These are phyloP conservation scores for Synodontis membranacea DNA, from an alignment of 2,113 vertebrate genomes.

Conservation along the genomic window DNA sequence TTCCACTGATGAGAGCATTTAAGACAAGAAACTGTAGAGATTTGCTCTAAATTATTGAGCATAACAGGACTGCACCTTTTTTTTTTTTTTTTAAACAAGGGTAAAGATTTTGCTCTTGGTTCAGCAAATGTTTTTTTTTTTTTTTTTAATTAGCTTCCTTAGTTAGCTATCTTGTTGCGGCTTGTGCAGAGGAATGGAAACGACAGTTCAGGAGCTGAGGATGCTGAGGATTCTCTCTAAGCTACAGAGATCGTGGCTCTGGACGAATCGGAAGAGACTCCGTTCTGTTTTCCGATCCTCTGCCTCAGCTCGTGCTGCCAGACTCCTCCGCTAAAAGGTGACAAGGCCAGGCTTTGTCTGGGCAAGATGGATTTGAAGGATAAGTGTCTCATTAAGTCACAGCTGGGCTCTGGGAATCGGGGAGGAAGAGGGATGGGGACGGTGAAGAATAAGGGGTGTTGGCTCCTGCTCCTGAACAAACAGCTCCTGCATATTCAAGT, in stretches of 20 bases:
- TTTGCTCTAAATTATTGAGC: not conserved
- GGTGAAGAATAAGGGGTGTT: constrained; percentile 38
- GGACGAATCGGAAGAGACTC: not conserved
- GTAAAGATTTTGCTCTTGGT: not conserved
- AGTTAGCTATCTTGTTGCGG: not conserved
- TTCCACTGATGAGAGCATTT: not conserved
- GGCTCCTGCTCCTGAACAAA: constrained; percentile 32
- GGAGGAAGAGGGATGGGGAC: constrained; percentile 24
- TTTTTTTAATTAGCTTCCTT: not conserved
- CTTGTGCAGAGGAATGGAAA: not conserved
- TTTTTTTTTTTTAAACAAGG: not conserved
- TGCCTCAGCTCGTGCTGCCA: constrained; percentile 37
- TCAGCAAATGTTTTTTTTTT: not conserved
- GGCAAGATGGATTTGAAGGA: constrained; percentile 51
- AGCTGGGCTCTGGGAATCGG: constrained; percentile 45
- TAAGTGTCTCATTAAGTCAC: constrained; percentile 53
- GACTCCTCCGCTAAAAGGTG: constrained; percentile 47
- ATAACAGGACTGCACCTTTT: not conserved
- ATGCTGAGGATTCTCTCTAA: not conserved
- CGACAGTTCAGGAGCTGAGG: not conserved
- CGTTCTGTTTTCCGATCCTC: constrained; percentile 17
- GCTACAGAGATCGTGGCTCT: not conserved
- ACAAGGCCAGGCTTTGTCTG: constrained; percentile 56
- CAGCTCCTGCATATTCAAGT: constrained; percentile 1
- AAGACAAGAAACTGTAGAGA: not conserved